Evolutionary conservation across 2,797 vertebrate genomes (phyloP).

Genomic region (Spea hammondii): DNA sequence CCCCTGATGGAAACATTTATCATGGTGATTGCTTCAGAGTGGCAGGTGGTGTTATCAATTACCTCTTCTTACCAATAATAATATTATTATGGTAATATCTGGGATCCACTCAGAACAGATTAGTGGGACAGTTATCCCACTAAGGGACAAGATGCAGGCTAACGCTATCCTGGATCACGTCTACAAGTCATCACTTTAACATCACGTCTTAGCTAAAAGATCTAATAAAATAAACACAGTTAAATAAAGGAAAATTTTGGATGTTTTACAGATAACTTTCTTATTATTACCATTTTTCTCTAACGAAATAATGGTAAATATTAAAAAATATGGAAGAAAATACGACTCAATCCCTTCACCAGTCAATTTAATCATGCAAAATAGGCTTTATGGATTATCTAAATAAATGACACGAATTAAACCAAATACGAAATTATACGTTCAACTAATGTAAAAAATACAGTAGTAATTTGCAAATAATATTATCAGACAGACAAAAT

Average conservation of each 20-base stretch:
- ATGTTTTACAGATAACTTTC: too few relatives aligned
- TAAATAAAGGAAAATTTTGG: too few relatives aligned
- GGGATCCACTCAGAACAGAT: conserved; percentile 66
- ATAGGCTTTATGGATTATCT: conserved; percentile 50
- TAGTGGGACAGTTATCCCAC: conserved; percentile 47
- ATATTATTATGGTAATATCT: conserved; percentile 78
- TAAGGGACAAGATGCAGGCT: conserved; percentile 47
- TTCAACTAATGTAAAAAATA: conserved; percentile 59
- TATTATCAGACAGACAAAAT: conserved; percentile 62
- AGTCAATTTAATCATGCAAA: conserved; percentile 51
- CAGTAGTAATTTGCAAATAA: conserved; percentile 62
- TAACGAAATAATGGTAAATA: conserved; percentile 19
- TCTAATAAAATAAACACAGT: too few relatives aligned
- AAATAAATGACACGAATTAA: conserved; percentile 58
- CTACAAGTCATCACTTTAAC: not conserved
- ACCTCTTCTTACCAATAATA: conserved; percentile 77
- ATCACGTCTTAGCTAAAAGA: too few relatives aligned
- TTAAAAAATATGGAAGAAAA: not conserved
- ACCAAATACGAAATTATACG: conserved; percentile 58
- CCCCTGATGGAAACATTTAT: conserved; percentile 77
- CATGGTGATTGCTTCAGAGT: conserved; percentile 73
- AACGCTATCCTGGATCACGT: not conserved
- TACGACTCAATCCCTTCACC: not conserved
- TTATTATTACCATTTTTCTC: not conserved
- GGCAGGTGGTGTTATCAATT: conserved; percentile 78